Base-by-base conservation (phyloP, 2,888 invertebrate species). In the Heliconius sara region DNA sequence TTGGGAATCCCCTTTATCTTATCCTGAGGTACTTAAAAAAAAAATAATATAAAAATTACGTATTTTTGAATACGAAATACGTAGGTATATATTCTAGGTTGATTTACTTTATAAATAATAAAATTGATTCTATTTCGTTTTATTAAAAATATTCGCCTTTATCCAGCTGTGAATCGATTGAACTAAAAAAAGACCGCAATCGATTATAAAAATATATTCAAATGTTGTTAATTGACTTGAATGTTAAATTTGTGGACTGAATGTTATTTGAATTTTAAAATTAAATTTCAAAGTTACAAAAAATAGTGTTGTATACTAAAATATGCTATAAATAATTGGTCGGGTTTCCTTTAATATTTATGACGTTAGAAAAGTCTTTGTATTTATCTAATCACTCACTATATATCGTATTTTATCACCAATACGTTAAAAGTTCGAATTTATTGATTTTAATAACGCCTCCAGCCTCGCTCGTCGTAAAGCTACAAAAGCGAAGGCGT, bases 401-500 rank as follows among this genome's bases (percentile, higher is more conserved):
- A 76, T 80, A 81, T 83, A 87, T 86, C 83, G 84, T 86, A 84
- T 83, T 87, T 91, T 91, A 89, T 89, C 90, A 91, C 84, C 84
- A 86, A 88, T 88, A 89, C 86, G 91, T 89, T 90, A 92, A 91
- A 89, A 89, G 84, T 86, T 89, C 87, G 86, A 75, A 84, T 85
- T 86, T 83, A 84, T 84, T 67, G 82, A 84, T 83, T 81, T 81
- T 84, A 84, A 84, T 84, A 83, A 83, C 81, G 78, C 77, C 76
- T 75, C 73, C 70, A 70, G 70, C 19, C 43, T 47, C 68, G 75
- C 71, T 83, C 80, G 76, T 82, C 80, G 81, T 84, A 84, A 85
- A 83, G 75, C 79, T 80, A 84, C 84, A 84, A 75, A 63, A 47
- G 30, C 70, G 30, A 83, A 80, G 76, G 80, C 66, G 70, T 82